A percentile compares a stretch with the other conserved stretches of the same genome.
These are phyloP conservation scores for Odontesthes bonariensis DNA, from an alignment of 2,113 vertebrate genomes.

Conservation along the genomic window DNA sequence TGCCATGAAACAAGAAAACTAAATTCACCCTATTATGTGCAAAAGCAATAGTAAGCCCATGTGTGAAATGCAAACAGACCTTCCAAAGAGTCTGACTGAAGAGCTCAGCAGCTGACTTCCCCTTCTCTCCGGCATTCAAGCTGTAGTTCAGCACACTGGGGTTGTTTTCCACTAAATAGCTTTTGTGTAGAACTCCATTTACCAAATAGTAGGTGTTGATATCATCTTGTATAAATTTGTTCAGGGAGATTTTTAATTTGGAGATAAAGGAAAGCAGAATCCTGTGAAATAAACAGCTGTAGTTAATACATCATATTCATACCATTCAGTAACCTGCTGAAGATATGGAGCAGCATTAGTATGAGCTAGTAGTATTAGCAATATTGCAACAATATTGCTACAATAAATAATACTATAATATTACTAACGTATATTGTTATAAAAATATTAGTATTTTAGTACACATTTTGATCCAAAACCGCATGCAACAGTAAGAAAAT, in stretches of 20 bases:
- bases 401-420: too few relatives aligned
- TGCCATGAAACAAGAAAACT: too few relatives aligned
- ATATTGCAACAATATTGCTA: too few relatives aligned
- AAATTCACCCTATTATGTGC: neutral
- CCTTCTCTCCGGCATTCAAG: constrained; percentile 68
- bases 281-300: constrained; percentile 49
- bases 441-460: too few relatives aligned
- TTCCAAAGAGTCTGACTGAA: constrained; percentile 76
- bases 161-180: constrained; percentile 70
- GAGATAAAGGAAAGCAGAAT: constrained; percentile 74
- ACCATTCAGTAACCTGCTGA: too few relatives aligned
- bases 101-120: constrained; percentile 77
- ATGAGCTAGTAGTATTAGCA: too few relatives aligned
- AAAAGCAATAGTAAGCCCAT: neutral
- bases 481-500: too few relatives aligned
- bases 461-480: too few relatives aligned
- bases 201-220: constrained; percentile 82
- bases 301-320: neutral
- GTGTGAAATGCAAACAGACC: constrained; percentile 49
- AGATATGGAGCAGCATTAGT: too few relatives aligned
- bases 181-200: constrained; percentile 71
- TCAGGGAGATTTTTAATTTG: constrained; percentile 70
- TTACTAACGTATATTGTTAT: too few relatives aligned
- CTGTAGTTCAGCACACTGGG: constrained; percentile 79
- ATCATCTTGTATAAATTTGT: constrained; percentile 79